Base-by-base conservation (phyloP, 2,797 vertebrate genomes). In the Macrochelys suwanniensis region DNA sequence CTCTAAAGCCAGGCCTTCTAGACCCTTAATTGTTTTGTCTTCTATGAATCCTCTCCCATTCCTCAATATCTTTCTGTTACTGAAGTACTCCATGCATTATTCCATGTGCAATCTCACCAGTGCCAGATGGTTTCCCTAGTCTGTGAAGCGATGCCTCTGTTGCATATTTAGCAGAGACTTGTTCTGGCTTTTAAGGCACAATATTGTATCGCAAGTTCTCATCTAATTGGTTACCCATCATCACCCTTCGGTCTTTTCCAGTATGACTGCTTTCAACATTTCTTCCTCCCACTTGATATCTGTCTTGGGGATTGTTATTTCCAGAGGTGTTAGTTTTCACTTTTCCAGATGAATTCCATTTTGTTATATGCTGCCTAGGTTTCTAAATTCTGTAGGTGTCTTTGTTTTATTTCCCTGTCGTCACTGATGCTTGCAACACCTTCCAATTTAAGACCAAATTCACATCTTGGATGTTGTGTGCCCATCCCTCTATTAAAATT, bases 201-300 rank as follows among this genome's bases (percentile, higher is more conserved):
- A 47, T 68, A n/a, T 4, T 65, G 81, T 2, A 6, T 1, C n/a
- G 54, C 53, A 31, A 77, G 26, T 45, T 21, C 1, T 0, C 10
- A 26, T 1, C 2, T 37, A 42, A 7, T 21, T 28, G 0, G 0
- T 3, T 37, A 15, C n/a, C 37, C 78, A 68, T 71, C 7, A 1
- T 11, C 1, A 47, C 37, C 49, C 47, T 31, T 13, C 4, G 28
- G 5, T 4, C 42, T 37, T 86, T 42, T 53, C 65, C 6, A 17
- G 21, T 65, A 37, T 56, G 89, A 68, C 83, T 93, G 23, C 56
- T 80, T 80, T 51, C 42, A 5, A 0, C 51, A 11, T 28, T 61
- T 31, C 4, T 61, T 45, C 42, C 19, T 31, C 57, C 17, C 45
- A 61, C 25, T 33, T 56, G 4, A 61, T 19, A 33, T 77, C 42